Evolutionary conservation across 2,797 vertebrate species (phyloP).

Genomic region (Galaxias olidus): DNA sequence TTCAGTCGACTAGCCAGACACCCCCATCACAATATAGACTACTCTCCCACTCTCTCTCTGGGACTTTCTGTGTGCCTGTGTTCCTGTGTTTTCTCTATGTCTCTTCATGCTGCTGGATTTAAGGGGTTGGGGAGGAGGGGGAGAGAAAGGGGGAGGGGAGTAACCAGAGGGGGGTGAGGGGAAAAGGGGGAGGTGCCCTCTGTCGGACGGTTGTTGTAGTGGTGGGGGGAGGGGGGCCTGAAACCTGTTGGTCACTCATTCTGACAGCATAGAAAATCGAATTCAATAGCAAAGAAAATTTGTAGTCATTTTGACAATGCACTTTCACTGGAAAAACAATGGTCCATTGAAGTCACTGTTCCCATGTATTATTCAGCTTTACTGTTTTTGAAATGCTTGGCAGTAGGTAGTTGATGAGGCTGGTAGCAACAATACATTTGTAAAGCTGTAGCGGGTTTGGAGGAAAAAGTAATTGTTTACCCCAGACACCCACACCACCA

Average conservation of each 20-base stretch:
- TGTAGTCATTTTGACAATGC: slow-evolving; percentile 11
- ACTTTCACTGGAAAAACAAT: neutral
- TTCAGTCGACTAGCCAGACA: slow-evolving; percentile 27
- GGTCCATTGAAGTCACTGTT: no score
- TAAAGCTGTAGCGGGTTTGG: no score
- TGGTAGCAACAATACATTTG: no score
- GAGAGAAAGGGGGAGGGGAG: slow-evolving; percentile 63
- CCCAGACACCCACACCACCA: no score
- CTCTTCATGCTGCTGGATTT: slow-evolving; percentile 65
- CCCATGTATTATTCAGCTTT: no score
- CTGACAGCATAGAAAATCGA: no score
- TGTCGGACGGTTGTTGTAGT: slow-evolving; percentile 42
- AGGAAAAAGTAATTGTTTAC: no score
- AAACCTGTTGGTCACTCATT: slow-evolving; percentile 15
- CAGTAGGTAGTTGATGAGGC: no score
- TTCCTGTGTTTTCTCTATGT: slow-evolving; percentile 13
- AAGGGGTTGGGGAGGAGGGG: slow-evolving; percentile 66
- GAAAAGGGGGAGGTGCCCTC: slow-evolving; percentile 22
- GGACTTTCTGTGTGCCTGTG: slow-evolving; percentile 41
- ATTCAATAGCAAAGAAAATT: slow-evolving; percentile 29
- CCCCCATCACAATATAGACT: slow-evolving; percentile 34
- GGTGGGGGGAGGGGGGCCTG: slow-evolving; percentile 5
- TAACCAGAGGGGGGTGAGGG: slow-evolving; percentile 54
- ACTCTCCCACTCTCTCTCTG: slow-evolving; percentile 44
- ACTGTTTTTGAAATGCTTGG: no score